These are phyloP conservation scores for Peromyscus nudipes DNA, from an alignment of 2,797 vertebrate species.

Conservation along the genomic window DNA sequence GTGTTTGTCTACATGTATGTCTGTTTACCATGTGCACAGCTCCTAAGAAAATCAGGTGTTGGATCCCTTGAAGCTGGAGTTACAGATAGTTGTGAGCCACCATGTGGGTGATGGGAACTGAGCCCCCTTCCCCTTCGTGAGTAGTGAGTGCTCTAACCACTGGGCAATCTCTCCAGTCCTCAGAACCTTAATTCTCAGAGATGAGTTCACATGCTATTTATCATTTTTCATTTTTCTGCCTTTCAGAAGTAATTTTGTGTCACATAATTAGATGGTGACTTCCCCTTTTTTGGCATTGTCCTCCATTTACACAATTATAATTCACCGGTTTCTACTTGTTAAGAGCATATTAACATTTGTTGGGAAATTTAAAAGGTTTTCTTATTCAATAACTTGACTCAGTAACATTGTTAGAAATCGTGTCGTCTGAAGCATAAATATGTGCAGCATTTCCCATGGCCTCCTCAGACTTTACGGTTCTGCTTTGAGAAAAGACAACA, in stretches of 20 bases:
- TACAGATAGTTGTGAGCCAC: neutral
- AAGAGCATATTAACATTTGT: conserved; percentile 14
- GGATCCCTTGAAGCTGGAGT: neutral
- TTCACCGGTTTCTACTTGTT: neutral
- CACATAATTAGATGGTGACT: neutral
- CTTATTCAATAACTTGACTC: neutral
- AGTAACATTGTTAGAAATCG: conserved; percentile 18
- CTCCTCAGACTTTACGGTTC: neutral
- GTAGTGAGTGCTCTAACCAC: neutral
- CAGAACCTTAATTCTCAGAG: neutral
- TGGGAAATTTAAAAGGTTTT: neutral
- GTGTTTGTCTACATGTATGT: neutral
- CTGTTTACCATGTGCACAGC: neutral
- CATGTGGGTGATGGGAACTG: neutral
- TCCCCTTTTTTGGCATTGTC: neutral
- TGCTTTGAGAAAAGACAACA: neutral
- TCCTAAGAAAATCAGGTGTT: neutral
- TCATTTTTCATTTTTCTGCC: neutral
- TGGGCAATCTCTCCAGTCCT: neutral
- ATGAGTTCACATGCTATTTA: neutral
- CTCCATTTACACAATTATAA: neutral
- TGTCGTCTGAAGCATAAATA: neutral
- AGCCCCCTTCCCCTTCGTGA: neutral
- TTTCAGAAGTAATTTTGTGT: neutral
- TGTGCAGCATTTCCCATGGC: neutral